Percentiles rank a stretch among this genome's conserved stretches.
These are phyloP conservation scores for Salpingus planirostris DNA, from an alignment of 2,888 invertebrate genomes.

Conservation along the genomic window DNA sequence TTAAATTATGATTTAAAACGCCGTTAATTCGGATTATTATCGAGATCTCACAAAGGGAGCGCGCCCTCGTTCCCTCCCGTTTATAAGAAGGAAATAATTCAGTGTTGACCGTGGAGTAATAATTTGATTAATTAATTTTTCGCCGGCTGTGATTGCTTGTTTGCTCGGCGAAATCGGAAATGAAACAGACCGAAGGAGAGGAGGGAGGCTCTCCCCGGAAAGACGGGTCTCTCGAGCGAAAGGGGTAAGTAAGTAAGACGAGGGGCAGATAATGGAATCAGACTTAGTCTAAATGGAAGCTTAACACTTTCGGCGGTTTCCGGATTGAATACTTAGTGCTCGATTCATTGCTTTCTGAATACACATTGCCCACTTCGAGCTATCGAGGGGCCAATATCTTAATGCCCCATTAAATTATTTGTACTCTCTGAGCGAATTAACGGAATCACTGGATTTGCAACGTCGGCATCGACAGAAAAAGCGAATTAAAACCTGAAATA, in stretches of 20 bases:
- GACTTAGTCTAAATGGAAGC: slow-evolving; percentile 43
- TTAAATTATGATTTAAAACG: too few relatives aligned
- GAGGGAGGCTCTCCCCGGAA: slow-evolving; percentile 2
- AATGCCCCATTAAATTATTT: slow-evolving; percentile 39
- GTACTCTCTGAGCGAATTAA: too few relatives aligned
- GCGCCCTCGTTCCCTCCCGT: too few relatives aligned
- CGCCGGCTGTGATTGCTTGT: slow-evolving; percentile 22
- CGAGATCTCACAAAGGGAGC: too few relatives aligned
- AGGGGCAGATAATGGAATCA: slow-evolving; percentile 43
- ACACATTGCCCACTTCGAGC: slow-evolving; percentile 34
- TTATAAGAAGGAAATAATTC: too few relatives aligned
- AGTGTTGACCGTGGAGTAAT: slow-evolving; percentile 15
- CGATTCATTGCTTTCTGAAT: slow-evolving; percentile 39
- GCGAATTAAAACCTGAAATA: slow-evolving; percentile 26
- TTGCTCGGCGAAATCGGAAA: slow-evolving; percentile 20
- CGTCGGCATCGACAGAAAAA: slow-evolving; percentile 14
- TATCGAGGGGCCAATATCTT: slow-evolving; percentile 21
- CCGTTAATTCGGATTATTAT: too few relatives aligned
- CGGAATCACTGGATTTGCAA: too few relatives aligned
- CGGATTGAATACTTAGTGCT: slow-evolving; percentile 41
- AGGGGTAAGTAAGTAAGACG: slow-evolving; percentile 31
- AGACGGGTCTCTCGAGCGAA: slow-evolving; percentile 6
- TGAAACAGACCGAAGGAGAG: slow-evolving; percentile 16
- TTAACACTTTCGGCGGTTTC: slow-evolving; percentile 43
- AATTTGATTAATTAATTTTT: slow-evolving; percentile 26